A percentile compares a stretch with the other conserved stretches of the same genome.
These are phyloP conservation scores for Drosophila nigricruria DNA, from an alignment of 2,888 invertebrate species.

Conservation along the genomic window DNA sequence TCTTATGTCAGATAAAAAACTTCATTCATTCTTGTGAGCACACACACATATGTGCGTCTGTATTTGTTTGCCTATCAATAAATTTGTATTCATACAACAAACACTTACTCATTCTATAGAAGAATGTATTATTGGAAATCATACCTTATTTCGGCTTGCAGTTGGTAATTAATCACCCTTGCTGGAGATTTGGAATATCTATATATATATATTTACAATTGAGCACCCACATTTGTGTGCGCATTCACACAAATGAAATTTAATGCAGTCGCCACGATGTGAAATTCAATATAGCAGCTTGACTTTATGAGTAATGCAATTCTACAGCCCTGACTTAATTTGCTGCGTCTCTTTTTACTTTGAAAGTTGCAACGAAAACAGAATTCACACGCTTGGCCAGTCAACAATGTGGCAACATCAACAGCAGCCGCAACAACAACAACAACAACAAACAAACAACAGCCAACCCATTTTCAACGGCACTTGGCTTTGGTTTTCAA, in stretches of 20 bases:
- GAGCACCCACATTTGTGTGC: constrained; percentile 57
- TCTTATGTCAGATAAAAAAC: constrained; percentile 27
- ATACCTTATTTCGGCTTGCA: background rate
- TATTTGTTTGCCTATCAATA: constrained; percentile 1
- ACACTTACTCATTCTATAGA: background rate
- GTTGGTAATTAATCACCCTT: background rate
- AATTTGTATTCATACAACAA: constrained; percentile 6
- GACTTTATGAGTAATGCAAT: constrained; percentile 71
- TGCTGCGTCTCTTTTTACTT: constrained; percentile 74
- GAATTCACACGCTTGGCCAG: constrained; percentile 70
- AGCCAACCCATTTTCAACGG: constrained; percentile 56
- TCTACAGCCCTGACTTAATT: constrained; percentile 73
- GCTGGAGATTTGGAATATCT: background rate
- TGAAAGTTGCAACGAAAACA: constrained; percentile 79
- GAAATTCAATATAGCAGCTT: constrained; percentile 58
- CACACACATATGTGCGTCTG: background rate
- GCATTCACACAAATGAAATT: constrained; percentile 49
- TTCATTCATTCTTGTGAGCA: background rate
- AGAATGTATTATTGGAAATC: constrained; percentile 5
- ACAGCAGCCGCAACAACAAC: constrained; percentile 3
- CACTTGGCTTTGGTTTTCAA: constrained; percentile 70
- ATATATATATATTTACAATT: too few species aligned
- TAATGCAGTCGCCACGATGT: constrained; percentile 47
- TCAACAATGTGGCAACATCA: constrained; percentile 50
- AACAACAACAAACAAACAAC: constrained; percentile 29